Evolutionary conservation across 2,888 invertebrate genomes (phyloP).

Genomic region (Chrysotoxum bicinctum): DNA sequence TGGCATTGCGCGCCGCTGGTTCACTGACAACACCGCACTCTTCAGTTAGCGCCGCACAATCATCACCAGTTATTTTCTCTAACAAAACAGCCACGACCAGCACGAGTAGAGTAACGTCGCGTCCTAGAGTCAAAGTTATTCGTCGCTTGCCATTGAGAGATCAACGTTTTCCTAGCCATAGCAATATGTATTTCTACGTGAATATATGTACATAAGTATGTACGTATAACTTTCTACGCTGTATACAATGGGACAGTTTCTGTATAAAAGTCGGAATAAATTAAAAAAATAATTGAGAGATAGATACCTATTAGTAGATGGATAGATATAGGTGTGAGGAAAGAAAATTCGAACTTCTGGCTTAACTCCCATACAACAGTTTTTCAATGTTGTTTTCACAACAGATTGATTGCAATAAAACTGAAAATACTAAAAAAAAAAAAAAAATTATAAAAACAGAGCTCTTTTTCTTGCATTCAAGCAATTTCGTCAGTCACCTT

Average conservation of each 20-base stretch:
- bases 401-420: too few species aligned
- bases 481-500: too few species aligned
- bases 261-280: neutral
- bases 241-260: neutral
- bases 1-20: constrained; percentile 50
- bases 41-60: constrained; percentile 69
- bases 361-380: too few species aligned
- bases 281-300: too few species aligned
- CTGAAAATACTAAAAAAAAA: too few species aligned
- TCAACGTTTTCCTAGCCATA: constrained; percentile 48
- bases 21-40: constrained; percentile 53
- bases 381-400: too few species aligned
- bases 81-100: constrained; percentile 26
- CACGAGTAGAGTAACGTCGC: constrained; percentile 2
- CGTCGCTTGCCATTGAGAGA: constrained; percentile 62
- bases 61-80: constrained; percentile 10
- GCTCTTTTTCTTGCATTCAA: too few species aligned
- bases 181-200: neutral
- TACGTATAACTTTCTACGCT: constrained; percentile 4
- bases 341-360: too few species aligned
- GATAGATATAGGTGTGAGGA: too few species aligned
- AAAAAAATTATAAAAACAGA: too few species aligned
- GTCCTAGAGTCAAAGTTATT: constrained; percentile 30
- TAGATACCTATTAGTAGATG: too few species aligned
- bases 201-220: too few species aligned